phyloP scores from a whole-genome alignment of 37 sponge, comb jelly and placozoan genomes.

The Halichondria panicea region DNA sequence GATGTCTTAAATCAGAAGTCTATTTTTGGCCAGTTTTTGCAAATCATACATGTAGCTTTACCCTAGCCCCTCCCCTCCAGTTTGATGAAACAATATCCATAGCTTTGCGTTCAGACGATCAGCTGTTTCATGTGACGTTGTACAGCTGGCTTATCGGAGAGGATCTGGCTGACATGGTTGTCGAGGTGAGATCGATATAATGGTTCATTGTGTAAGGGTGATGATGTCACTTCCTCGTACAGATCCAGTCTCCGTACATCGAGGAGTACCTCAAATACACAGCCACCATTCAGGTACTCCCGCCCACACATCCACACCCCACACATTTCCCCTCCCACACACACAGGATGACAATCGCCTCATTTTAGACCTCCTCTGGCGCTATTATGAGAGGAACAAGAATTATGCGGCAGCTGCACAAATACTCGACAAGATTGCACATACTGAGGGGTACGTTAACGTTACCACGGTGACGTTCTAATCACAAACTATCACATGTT shows the following conservation, averaged over 20 bases:
- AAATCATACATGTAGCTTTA: too few species aligned
- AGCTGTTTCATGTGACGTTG: slow-evolving; percentile 86
- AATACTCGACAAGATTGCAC: slow-evolving; percentile 87
- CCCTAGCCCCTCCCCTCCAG: slow-evolving; percentile 16
- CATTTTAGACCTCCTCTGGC: slow-evolving; percentile 81
- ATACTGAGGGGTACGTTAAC: slow-evolving; percentile 33
- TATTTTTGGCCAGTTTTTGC: too few species aligned
- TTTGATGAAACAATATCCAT: slow-evolving; percentile 58
- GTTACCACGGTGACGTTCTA: not conserved
- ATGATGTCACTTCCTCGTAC: not conserved
- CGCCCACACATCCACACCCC: not conserved
- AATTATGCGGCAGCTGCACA: slow-evolving; percentile 87
- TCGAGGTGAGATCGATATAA: slow-evolving; percentile 86
- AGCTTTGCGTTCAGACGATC: slow-evolving; percentile 68
- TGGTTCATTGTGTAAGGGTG: not conserved
- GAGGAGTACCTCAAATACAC: slow-evolving; percentile 79
- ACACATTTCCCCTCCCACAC: not conserved
- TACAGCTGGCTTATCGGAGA: slow-evolving; percentile 86
- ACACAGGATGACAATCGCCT: slow-evolving; percentile 24
- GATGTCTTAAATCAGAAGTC: not conserved
- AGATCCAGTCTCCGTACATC: slow-evolving; percentile 81
- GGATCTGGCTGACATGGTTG: slow-evolving; percentile 64
- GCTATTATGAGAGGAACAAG: slow-evolving; percentile 91
- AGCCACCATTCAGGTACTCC: slow-evolving; percentile 48
- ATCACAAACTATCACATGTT: not conserved